Evolutionary conservation across 2,113 vertebrate genomes (phyloP).

Genomic region (Paraplagusia blochii): DNA sequence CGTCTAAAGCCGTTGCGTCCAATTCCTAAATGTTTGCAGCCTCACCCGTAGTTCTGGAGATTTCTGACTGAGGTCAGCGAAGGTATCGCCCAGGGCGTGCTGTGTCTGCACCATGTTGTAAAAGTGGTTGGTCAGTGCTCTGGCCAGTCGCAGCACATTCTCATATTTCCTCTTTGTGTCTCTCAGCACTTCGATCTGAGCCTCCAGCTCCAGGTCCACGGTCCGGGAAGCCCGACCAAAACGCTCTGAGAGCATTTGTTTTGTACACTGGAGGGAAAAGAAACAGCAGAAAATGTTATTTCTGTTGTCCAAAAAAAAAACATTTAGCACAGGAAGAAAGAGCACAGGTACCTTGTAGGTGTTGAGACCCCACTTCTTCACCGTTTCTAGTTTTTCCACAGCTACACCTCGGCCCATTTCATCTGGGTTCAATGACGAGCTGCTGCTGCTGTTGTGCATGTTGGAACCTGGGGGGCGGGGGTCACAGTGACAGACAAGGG

Average conservation of each 20-base stretch:
- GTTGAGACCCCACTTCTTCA: constrained; percentile 97
- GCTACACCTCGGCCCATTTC: constrained; percentile 86
- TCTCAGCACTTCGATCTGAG: constrained; percentile 91
- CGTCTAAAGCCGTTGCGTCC: no score
- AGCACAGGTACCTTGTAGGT: constrained; percentile 87
- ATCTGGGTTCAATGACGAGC: constrained; percentile 71
- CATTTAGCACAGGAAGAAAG: background rate
- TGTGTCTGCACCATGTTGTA: constrained; percentile 98
- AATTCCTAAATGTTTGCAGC: no score
- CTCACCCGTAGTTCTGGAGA: constrained; percentile 92
- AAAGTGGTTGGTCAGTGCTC: constrained; percentile 90
- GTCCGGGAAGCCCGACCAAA: constrained; percentile 93
- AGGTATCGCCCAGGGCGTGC: constrained; percentile 91
- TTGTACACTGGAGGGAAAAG: constrained; percentile 82
- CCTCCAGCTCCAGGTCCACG: constrained; percentile 93
- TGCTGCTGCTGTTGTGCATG: constrained; percentile 83
- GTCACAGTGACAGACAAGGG: background rate
- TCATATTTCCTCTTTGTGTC: constrained; percentile 97
- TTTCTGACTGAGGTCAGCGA: constrained; percentile 98
- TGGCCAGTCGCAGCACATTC: constrained; percentile 84
- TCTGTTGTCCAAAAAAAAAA: background rate
- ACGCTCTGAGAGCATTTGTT: constrained; percentile 92
- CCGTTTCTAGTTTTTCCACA: constrained; percentile 90
- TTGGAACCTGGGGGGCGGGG: constrained; percentile 74
- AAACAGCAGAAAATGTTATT: background rate